These are phyloP conservation scores for Danaus plexippus DNA, from an alignment of 1,140 invertebrate species.

Conservation along the genomic window DNA sequence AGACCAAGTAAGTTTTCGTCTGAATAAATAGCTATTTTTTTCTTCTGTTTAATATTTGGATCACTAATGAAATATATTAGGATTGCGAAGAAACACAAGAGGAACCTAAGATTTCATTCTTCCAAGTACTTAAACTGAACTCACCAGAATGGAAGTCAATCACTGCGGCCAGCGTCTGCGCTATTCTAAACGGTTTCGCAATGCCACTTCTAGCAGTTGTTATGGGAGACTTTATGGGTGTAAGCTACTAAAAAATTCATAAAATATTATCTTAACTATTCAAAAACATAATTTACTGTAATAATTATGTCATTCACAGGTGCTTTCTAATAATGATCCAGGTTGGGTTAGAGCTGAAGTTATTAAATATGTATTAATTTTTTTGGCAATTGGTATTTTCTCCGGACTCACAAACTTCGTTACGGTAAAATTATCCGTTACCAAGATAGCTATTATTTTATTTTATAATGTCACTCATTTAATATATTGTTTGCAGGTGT, in stretches of 20 bases:
- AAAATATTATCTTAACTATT: slow-evolving; percentile 5
- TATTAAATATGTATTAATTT: slow-evolving; percentile 74
- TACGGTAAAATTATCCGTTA: slow-evolving; percentile 57
- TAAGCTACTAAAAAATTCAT: slow-evolving; percentile 27
- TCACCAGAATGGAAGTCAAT: slow-evolving; percentile 81
- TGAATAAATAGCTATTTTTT: no score
- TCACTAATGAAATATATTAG: slow-evolving; percentile 11
- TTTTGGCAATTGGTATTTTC: slow-evolving; percentile 76
- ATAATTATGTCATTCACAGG: slow-evolving; percentile 32
- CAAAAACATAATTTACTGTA: neutral
- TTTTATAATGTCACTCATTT: neutral
- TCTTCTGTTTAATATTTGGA: no score
- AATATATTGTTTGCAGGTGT: slow-evolving; percentile 51
- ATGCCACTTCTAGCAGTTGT: slow-evolving; percentile 85
- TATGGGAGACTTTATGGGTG: slow-evolving; percentile 84
- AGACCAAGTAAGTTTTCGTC: slow-evolving; percentile 23
- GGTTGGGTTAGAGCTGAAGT: slow-evolving; percentile 72
- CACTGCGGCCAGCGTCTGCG: slow-evolving; percentile 77
- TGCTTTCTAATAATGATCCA: slow-evolving; percentile 58
- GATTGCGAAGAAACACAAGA: slow-evolving; percentile 15
- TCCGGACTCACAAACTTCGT: slow-evolving; percentile 77
- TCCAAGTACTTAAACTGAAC: slow-evolving; percentile 77
- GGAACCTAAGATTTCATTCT: slow-evolving; percentile 48
- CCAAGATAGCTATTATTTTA: neutral
- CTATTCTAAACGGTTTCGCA: slow-evolving; percentile 78